Evolutionary conservation across 2,113 vertebrate species (phyloP).

Genomic region (Rhagologus leucostigma): DNA sequence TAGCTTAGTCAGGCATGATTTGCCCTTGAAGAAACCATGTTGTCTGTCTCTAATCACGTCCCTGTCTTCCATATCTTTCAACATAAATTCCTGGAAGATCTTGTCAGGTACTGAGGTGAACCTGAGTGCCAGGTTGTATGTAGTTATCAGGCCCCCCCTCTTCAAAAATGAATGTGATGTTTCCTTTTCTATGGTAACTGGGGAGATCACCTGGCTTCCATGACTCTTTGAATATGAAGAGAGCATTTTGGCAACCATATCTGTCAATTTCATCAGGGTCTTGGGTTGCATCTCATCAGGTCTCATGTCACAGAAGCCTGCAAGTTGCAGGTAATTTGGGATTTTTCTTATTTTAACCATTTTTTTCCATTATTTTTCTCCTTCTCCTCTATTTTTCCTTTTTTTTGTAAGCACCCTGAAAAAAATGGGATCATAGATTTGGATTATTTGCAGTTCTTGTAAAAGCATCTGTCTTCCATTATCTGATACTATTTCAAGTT

Average conservation of each 20-base stretch:
- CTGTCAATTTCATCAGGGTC: background rate
- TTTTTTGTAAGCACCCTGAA: background rate
- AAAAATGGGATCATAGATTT: background rate
- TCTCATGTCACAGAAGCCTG: background rate
- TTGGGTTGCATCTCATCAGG: background rate
- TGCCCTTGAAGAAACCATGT: background rate
- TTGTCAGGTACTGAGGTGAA: background rate
- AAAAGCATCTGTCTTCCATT: background rate
- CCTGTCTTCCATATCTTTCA: background rate
- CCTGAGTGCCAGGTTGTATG: fast-evolving
- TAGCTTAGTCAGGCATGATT: background rate
- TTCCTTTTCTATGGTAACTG: background rate
- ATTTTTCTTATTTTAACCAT: background rate
- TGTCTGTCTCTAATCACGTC: background rate
- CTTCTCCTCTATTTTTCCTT: fast-evolving
- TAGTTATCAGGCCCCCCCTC: fast-evolving
- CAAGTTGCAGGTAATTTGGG: background rate
- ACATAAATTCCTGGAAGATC: background rate
- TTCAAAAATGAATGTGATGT: background rate
- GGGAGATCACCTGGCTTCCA: background rate
- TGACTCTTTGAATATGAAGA: background rate
- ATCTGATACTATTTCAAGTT: background rate
- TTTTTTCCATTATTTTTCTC: background rate
- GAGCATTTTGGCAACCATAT: background rate
- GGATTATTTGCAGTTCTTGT: background rate